A percentile compares a stretch with the other conserved stretches of the same genome.
Evolutionary conservation across 92 coral and sea anemone genomes (phyloP).

Genomic region (Virgularia gustaviana): DNA sequence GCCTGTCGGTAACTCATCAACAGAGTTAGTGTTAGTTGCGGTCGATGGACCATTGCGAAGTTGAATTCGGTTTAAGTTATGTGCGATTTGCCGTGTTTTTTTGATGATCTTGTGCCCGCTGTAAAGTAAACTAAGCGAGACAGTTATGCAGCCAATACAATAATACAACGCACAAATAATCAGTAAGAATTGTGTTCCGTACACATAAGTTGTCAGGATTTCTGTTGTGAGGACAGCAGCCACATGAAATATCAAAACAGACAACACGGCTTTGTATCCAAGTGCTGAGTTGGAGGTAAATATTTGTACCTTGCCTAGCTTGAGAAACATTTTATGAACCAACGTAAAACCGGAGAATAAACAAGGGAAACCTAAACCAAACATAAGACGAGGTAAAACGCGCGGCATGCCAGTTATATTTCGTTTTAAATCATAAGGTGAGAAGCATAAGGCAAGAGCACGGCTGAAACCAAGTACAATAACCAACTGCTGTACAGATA

Average conservation of each 20-base stretch:
- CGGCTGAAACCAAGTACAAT: slow-evolving; percentile 8
- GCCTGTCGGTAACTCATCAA: neutral
- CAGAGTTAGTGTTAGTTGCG: no score
- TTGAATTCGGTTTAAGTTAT: neutral
- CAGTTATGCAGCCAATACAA: slow-evolving; percentile 10
- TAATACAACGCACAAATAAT: slow-evolving; percentile 23
- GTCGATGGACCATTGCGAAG: no score
- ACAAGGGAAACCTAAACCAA: slow-evolving; percentile 19
- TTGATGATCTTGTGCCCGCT: slow-evolving; percentile 14
- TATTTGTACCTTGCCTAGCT: slow-evolving; percentile 12
- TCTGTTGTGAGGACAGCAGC: slow-evolving; percentile 15
- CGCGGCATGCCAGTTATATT: neutral
- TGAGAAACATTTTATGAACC: slow-evolving; percentile 22
- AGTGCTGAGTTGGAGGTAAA: neutral
- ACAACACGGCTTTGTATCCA: neutral
- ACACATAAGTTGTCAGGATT: slow-evolving; percentile 2
- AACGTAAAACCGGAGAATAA: slow-evolving; percentile 23
- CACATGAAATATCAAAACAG: slow-evolving; percentile 4
- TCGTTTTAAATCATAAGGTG: slow-evolving; percentile 14
- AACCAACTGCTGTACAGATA: neutral
- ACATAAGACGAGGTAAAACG: slow-evolving; percentile 17
- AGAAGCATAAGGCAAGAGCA: slow-evolving; percentile 15
- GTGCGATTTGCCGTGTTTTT: neutral
- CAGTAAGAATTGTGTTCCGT: slow-evolving; percentile 4
- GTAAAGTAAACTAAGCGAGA: slow-evolving; percentile 6